Evolutionary conservation across 92 coral and sea anemone genomes (phyloP), one percentile per base, ranked within the genome.

Genomic region (Bergia puertoricense): DNA sequence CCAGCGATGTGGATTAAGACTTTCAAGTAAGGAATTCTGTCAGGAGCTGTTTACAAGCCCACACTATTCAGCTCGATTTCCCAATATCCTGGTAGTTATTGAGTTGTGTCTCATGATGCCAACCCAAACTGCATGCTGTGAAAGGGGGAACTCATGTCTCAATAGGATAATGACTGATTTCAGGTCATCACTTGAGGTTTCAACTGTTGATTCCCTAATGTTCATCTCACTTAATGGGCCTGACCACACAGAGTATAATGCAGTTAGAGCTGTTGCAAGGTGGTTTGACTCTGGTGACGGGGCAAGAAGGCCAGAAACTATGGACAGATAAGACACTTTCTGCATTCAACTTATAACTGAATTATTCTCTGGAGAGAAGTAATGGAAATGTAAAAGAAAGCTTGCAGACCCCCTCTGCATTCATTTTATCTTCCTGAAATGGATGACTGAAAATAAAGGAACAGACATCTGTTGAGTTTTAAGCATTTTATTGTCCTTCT

Each of bases 101-200:
- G 92, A 90, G 82, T 42, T 86, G 74, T 90, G 86, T 65, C 92
- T 90, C 42, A 80, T 85, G 10, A 89, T 89, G 66, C 91, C 88
- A 38, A 45, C 51, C 11, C 82, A 82, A n/a, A 89, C 82, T 45
- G 86, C 86, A 66, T 90, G 92, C 85, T 54, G 80, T 69, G 92
- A 85, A 85, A 45, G 92, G 81, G 86, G 89, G 14, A 65, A 38
- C 62, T 38, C 16, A 40, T 85, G 88, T 44, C 45, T 85, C 9
- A 69, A 90, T 81, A 90, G 92, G 66, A 85, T 85, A 3, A 90
- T 85, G 89, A 85, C 89, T 15, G 89, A 69, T 79, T 77, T 41
- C 23, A 68, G 89, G 43, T 85, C 89, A 77, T 38, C 75, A 71
- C 74, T 90, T 76, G 81, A 85, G 67, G 81, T 85, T 65, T 73